Evolutionary conservation across 2,113 vertebrate species (phyloP).

Genomic region (Ceratotherium simum): DNA sequence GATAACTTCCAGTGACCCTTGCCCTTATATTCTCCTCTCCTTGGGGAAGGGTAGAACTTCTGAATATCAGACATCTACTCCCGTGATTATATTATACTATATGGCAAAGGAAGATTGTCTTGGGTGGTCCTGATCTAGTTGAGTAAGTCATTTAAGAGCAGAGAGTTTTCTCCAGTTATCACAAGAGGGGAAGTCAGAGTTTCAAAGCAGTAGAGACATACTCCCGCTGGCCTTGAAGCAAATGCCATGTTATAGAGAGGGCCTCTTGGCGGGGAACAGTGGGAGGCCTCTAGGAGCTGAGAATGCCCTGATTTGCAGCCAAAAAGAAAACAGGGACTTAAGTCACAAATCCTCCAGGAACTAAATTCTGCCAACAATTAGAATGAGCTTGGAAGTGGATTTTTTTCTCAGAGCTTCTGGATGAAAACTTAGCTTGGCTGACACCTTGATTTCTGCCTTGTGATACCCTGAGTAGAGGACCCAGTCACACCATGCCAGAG

Average conservation of each 20-base stretch:
- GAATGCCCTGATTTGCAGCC: not conserved
- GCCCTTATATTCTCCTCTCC: not conserved
- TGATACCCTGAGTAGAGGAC: not conserved
- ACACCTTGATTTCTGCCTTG: constrained; percentile 7
- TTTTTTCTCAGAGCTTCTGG: not conserved
- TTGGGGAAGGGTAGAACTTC: not conserved
- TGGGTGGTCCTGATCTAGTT: not conserved
- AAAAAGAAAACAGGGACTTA: not conserved
- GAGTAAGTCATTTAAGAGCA: not conserved
- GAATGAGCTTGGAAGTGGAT: not conserved
- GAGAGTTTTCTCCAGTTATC: not conserved
- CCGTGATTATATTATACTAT: not conserved
- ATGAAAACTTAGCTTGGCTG: not conserved
- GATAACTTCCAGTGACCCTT: not conserved
- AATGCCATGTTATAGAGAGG: not conserved
- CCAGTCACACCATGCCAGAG: not conserved
- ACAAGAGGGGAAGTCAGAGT: not conserved
- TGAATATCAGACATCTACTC: not conserved
- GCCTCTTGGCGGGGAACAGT: not conserved
- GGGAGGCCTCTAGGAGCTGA: not conserved
- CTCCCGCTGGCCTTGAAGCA: not conserved
- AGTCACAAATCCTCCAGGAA: not conserved
- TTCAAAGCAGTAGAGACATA: not conserved
- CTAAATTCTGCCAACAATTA: not conserved
- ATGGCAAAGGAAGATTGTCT: not conserved